Evolutionary conservation across 1,140 invertebrate genomes (phyloP).

Genomic region (Drosophila navojoa): DNA sequence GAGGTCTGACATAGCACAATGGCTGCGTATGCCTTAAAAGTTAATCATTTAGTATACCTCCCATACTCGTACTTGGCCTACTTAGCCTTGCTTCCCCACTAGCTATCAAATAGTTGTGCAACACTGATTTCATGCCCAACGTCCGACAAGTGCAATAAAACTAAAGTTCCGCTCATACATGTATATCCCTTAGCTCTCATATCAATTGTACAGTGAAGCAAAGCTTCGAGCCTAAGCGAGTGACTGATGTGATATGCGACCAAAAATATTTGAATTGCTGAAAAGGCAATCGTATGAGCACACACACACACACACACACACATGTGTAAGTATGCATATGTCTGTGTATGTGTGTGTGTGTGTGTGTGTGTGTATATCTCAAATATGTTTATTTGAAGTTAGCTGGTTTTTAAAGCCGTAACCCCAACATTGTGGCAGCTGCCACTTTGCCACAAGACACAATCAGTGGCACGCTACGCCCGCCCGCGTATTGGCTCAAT

Average conservation of each 20-base stretch:
- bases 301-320: neutral
- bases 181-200: too few relatives aligned
- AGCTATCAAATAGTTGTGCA: too few relatives aligned
- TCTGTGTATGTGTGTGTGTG: neutral
- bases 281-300: slow-evolving; percentile 9
- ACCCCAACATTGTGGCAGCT: slow-evolving; percentile 31
- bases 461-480: slow-evolving; percentile 14
- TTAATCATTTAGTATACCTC: too few relatives aligned
- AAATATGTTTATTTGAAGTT: too few relatives aligned
- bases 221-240: slow-evolving; percentile 7
- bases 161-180: too few relatives aligned
- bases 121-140: too few relatives aligned
- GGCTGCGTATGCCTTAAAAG: too few relatives aligned
- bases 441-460: slow-evolving; percentile 38
- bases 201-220: neutral
- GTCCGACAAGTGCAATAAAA: too few relatives aligned
- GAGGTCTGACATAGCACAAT: too few relatives aligned
- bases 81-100: too few relatives aligned
- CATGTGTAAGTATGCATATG: neutral
- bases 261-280: slow-evolving; percentile 42
- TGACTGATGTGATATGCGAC: slow-evolving; percentile 23
- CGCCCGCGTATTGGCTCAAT: slow-evolving; percentile 1
- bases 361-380: neutral
- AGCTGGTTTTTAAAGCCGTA: slow-evolving; percentile 12
- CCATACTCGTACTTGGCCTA: too few relatives aligned